phyloP scores from a whole-genome alignment of 2,888 invertebrate genomes.

The Pristionchus arcanus region DNA sequence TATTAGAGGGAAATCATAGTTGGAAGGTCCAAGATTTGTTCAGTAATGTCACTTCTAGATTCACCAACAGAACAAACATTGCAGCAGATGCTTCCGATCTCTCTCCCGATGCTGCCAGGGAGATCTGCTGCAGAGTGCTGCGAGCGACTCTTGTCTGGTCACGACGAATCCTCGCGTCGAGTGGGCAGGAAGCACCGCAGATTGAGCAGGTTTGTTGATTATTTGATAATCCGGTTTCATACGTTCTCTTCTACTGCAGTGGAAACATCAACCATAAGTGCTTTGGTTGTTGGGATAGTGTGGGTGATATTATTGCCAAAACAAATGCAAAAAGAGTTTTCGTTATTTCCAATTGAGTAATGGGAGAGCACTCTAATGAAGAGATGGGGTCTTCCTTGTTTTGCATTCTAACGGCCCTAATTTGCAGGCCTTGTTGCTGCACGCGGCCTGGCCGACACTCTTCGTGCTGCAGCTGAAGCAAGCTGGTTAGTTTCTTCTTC shows the following conservation, averaged over 20 bases:
- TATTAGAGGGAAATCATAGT: too few species aligned
- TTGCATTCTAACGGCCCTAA: too few species aligned
- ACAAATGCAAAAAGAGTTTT: too few species aligned
- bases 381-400: too few species aligned
- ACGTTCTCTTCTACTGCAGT: too few species aligned
- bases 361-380: too few species aligned
- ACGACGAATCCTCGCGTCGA: not conserved
- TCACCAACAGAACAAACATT: not conserved
- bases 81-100: not conserved
- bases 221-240: too few species aligned
- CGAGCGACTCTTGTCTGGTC: not conserved
- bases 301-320: too few species aligned
- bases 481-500: not conserved
- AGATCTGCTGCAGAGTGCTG: not conserved
- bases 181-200: not conserved
- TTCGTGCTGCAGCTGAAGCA: conserved; percentile 22
- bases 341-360: too few species aligned
- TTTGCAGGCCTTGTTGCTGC: conserved; percentile 32
- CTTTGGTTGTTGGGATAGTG: not conserved
- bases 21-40: too few species aligned
- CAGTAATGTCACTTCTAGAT: too few species aligned
- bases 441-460: conserved; percentile 30
- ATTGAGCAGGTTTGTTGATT: conserved; percentile 31
- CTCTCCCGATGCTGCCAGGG: not conserved
- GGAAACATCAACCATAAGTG: not conserved